phyloP scores from a whole-genome alignment of 2,113 vertebrate genomes.

The Eidolon helvum region DNA sequence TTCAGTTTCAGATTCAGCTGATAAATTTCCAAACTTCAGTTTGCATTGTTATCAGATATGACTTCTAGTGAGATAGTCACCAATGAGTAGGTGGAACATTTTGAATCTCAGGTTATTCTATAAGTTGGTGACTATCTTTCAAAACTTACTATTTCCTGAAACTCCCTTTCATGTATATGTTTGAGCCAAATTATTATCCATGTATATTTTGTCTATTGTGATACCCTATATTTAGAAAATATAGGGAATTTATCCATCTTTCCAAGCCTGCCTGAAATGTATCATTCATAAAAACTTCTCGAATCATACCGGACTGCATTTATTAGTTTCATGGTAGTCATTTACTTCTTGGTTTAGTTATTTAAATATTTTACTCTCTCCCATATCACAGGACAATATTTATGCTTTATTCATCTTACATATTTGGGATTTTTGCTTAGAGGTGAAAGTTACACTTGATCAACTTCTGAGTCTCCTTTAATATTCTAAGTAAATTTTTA shows the following conservation, averaged over 20 bases:
- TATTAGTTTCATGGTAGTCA: neutral
- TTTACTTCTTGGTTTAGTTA: neutral
- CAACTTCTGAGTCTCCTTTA: neutral
- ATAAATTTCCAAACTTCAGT: neutral
- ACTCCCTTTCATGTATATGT: neutral
- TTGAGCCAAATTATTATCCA: neutral
- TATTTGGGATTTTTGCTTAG: neutral
- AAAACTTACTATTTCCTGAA: neutral
- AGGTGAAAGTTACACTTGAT: neutral
- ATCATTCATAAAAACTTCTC: neutral
- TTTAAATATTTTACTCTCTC: neutral
- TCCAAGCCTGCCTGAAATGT: neutral
- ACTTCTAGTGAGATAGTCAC: neutral
- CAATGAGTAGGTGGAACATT: neutral
- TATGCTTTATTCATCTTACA: neutral
- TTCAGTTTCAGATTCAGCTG: neutral
- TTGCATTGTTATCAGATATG: neutral
- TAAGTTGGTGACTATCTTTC: neutral
- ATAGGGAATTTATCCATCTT: neutral
- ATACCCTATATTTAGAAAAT: neutral
- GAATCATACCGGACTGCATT: too few species aligned
- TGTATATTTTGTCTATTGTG: neutral
- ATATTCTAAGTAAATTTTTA: neutral
- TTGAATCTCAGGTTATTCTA: neutral
- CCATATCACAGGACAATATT: neutral